A percentile compares a stretch with the other conserved stretches of the same genome.
phyloP scores from a whole-genome alignment of 2,797 vertebrate species.

The Falco peregrinus region DNA sequence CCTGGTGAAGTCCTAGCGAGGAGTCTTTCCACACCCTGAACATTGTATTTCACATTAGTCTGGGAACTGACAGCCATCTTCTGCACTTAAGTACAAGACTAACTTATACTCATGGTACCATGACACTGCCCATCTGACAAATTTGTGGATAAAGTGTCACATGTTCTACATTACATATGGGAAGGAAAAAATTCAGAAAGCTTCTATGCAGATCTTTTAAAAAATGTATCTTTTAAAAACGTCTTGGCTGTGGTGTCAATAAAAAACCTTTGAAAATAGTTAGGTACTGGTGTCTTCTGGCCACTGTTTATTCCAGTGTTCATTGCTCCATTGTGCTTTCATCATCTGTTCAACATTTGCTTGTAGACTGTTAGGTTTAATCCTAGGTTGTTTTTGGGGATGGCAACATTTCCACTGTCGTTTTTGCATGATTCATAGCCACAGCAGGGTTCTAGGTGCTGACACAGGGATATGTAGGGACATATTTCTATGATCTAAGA shows the following conservation, averaged over 20 bases:
- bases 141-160: neutral
- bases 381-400: neutral
- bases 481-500: neutral
- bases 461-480: neutral
- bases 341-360: neutral
- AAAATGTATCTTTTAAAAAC: neutral
- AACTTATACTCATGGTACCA: neutral
- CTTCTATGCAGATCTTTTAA: neutral
- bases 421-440: fast-evolving
- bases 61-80: neutral
- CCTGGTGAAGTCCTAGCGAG: neutral
- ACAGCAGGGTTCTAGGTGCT: neutral
- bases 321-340: neutral
- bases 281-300: neutral
- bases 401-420: neutral
- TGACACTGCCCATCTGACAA: neutral
- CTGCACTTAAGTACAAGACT: neutral
- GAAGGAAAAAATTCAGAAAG: neutral
- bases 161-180: neutral
- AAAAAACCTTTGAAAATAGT: neutral
- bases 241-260: neutral
- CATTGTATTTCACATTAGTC: neutral
- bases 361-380: neutral
- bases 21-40: neutral
- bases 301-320: neutral